Evolutionary conservation across 2,888 invertebrate genomes (phyloP).

Genomic region (Polydesmus complanatus): DNA sequence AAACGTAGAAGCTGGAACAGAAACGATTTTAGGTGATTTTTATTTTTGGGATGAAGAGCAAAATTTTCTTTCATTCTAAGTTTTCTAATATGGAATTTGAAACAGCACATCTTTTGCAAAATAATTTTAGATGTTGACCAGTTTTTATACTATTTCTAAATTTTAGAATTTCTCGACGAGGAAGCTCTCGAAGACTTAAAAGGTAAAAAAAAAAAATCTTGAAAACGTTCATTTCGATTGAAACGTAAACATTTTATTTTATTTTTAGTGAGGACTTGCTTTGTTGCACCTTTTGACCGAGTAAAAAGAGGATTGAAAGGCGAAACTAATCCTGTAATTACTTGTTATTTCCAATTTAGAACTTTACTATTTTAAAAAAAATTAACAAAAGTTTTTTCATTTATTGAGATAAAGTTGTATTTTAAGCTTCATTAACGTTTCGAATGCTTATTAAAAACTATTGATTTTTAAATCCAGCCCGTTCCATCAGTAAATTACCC

Average conservation of each 20-base stretch:
- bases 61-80: too few species aligned
- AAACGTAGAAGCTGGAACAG: slow-evolving; percentile 9
- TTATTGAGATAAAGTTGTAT: too few species aligned
- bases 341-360: too few species aligned
- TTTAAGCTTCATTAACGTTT: neutral
- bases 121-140: too few species aligned
- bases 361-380: too few species aligned
- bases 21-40: slow-evolving; percentile 3
- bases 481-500: slow-evolving; percentile 46
- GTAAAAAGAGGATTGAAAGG: slow-evolving; percentile 35
- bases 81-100: too few species aligned
- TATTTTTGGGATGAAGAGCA: neutral
- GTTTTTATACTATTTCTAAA: neutral
- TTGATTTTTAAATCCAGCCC: neutral
- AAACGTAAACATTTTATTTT: neutral
- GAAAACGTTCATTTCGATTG: neutral
- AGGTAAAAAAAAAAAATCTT: slow-evolving; percentile 35
- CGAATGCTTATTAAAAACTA: neutral
- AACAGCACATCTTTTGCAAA: too few species aligned
- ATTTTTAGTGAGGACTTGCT: slow-evolving; percentile 58
- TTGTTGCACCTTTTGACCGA: slow-evolving; percentile 62
- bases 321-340: slow-evolving; percentile 22
- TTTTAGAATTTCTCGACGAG: slow-evolving; percentile 25
- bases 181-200: slow-evolving; percentile 60
- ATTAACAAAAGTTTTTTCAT: too few species aligned